A percentile compares a stretch with the other conserved stretches of the same genome.
These are phyloP conservation scores for Cantharis nigra DNA, from an alignment of 2,888 invertebrate species.

Conservation along the genomic window DNA sequence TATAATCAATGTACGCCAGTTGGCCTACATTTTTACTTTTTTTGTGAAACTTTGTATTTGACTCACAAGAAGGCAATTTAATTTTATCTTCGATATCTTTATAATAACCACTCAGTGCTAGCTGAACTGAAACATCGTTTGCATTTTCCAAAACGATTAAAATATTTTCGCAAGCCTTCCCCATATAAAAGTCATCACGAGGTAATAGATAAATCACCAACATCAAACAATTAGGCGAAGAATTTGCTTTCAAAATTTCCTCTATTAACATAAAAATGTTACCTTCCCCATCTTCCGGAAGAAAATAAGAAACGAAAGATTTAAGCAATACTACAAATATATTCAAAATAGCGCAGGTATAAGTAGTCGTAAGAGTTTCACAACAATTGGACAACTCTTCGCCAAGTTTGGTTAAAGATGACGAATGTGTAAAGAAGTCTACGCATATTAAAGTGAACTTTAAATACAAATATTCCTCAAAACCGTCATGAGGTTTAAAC, in stretches of 20 bases:
- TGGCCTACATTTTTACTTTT: neutral
- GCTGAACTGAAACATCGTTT: neutral
- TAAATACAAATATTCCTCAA: conserved; percentile 7
- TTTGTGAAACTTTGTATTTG: neutral
- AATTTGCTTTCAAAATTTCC: neutral
- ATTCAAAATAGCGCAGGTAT: neutral
- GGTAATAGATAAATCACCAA: neutral
- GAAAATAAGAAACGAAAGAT: neutral
- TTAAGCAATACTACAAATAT: neutral
- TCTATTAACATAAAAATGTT: neutral
- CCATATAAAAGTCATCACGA: neutral
- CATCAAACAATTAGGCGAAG: neutral
- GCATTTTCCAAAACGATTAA: neutral
- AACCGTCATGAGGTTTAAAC: conserved; percentile 8
- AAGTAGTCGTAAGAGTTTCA: neutral
- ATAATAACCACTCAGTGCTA: neutral
- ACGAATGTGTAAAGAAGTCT: neutral
- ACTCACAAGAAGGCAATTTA: neutral
- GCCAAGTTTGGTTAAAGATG: neutral
- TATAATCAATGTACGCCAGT: neutral
- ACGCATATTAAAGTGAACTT: neutral
- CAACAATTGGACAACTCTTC: neutral
- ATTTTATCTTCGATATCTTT: neutral
- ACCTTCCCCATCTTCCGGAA: neutral
- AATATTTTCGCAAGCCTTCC: neutral